phyloP scores from a whole-genome alignment of 2,113 vertebrate species.

The Pelecanoides urinatrix region DNA sequence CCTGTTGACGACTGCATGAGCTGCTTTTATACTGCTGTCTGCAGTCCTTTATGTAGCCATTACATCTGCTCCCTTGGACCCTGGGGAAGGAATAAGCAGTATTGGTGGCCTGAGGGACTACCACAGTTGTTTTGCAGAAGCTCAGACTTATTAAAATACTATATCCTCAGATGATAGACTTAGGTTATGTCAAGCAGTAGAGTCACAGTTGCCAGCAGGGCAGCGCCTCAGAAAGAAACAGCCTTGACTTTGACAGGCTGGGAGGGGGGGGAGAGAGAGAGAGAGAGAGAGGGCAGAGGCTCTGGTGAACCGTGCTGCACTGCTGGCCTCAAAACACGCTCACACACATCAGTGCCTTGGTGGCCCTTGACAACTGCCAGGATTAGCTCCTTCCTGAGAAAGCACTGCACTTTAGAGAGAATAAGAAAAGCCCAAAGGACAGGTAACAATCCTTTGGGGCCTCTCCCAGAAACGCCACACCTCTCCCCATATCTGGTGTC shows the following conservation, averaged over 20 bases:
- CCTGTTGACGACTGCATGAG: neutral
- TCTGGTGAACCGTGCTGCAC: neutral
- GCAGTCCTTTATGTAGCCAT: neutral
- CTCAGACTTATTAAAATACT: neutral
- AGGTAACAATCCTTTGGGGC: neutral
- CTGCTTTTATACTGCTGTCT: neutral
- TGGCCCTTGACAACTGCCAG: neutral
- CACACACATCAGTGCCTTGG: fast-evolving
- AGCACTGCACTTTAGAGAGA: neutral
- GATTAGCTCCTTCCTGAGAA: neutral
- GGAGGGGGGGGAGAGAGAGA: neutral
- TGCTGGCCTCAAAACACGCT: neutral
- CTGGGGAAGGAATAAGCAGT: neutral
- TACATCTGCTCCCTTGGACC: neutral
- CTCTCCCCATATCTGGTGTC: neutral
- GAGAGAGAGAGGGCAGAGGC: neutral
- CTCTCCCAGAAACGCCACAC: neutral
- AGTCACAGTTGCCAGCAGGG: neutral
- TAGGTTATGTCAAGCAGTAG: neutral
- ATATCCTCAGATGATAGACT: neutral
- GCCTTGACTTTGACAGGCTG: neutral
- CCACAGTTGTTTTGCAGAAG: neutral
- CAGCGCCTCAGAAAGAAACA: neutral
- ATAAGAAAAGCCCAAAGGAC: neutral
- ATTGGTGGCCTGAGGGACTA: neutral